phyloP scores from a whole-genome alignment of 2,113 vertebrate genomes.

The Petaurus breviceps region DNA sequence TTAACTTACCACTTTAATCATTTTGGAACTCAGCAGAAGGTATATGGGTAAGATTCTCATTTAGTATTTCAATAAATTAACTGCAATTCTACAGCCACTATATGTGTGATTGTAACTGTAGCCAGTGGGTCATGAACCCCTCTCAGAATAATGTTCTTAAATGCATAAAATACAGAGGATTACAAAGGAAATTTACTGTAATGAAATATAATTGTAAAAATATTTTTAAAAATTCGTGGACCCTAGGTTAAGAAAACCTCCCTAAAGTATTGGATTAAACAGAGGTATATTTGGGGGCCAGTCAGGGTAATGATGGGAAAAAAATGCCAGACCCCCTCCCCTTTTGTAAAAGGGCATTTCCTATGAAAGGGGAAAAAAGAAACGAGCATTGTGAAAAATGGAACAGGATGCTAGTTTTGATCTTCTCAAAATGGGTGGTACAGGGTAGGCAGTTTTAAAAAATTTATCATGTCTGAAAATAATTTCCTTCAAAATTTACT shows the following conservation, averaged over 20 bases:
- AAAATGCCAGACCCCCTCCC: background rate
- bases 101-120: no score
- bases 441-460: background rate
- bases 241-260: background rate
- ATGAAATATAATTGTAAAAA: background rate
- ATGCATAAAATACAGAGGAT: background rate
- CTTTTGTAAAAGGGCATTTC: background rate
- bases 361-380: background rate
- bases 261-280: background rate
- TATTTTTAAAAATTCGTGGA: background rate
- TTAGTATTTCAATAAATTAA: background rate
- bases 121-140: background rate
- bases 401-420: constrained; percentile 6
- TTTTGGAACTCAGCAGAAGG: background rate
- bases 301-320: background rate
- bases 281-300: background rate
- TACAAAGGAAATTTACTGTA: background rate
- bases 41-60: background rate
- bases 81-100: background rate
- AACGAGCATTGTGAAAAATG: background rate
- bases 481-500: constrained; percentile 29
- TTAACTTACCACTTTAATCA: background rate
- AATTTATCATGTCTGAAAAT: background rate
- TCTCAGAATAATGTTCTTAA: background rate
- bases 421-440: background rate